Base-by-base conservation (phyloP, 2,888 invertebrate species). In the Chrysolina americana region DNA sequence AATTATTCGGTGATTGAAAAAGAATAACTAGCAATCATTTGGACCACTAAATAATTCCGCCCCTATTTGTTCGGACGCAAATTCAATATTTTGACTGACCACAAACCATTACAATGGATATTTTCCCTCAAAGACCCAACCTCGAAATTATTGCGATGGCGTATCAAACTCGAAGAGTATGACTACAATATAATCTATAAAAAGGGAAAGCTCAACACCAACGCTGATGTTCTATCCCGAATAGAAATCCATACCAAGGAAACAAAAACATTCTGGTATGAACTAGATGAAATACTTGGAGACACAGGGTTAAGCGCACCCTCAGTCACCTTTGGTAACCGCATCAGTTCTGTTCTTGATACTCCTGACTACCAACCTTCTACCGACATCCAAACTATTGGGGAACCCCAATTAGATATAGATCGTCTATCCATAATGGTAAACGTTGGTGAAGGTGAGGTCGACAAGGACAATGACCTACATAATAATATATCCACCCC, bases 51-150 rank as follows among this genome's bases (percentile, higher is more conserved):
- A n/a, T n/a, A n/a, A n/a, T n/a, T n/a, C n/a, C n/a, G n/a, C n/a
- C n/a, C n/a, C n/a, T n/a, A n/a, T n/a, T n/a, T n/a, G n/a, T n/a
- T n/a, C n/a, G n/a, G n/a, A n/a, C n/a, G n/a, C n/a, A n/a, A n/a
- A n/a, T n/a, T n/a, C n/a, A n/a, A n/a, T n/a, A n/a, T n/a, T n/a
- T n/a, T n/a, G n/a, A n/a, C n/a, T n/a, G n/a, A n/a, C n/a, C n/a
- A n/a, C n/a, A 73, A 65, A 64, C 73, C 70, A 5, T 28, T 75
- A 11, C 68, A 75, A 59, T 74, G 56, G 28, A 17, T 74, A 15
- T 71, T 59, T n/a, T 59, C 21, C 15, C 1, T 59, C 6, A 59
- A 21, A 59, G 19, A 59, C 8, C 21, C 59, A 36, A 59, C 2
- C 6, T 48, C n/a, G 6, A 48, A 48, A 48, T 48, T 48, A 48